Evolutionary conservation across 2,797 vertebrate species (phyloP).

Genomic region (Microcaecilia unicolor): DNA sequence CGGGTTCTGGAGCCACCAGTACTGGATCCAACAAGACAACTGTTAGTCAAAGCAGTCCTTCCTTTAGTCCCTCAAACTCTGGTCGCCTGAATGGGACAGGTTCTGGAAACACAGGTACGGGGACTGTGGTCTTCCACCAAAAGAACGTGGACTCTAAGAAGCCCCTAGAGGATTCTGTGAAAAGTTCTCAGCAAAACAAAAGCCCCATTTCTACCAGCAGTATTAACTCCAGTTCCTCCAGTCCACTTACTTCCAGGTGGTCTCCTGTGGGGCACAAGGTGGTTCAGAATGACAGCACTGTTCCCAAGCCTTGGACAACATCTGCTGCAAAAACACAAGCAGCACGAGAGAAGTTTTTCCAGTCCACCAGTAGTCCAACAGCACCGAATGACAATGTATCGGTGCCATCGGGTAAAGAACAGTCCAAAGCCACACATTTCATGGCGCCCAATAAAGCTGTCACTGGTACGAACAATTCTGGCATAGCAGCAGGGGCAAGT

Average conservation of each 20-base stretch:
- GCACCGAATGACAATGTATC: slow-evolving; percentile 1
- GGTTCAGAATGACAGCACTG: slow-evolving; percentile 10
- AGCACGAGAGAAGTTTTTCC: slow-evolving; percentile 76
- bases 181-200: slow-evolving; percentile 5
- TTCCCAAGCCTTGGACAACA: slow-evolving; percentile 47
- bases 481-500: not conserved
- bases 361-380: slow-evolving; percentile 4
- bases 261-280: slow-evolving; percentile 23
- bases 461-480: not conserved
- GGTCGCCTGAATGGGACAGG: no score
- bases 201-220: slow-evolving; percentile 4
- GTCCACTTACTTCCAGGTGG: slow-evolving; percentile 33
- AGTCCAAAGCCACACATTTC: not conserved
- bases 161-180: slow-evolving; percentile 6
- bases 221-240: slow-evolving; percentile 7
- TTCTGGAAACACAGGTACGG: not conserved
- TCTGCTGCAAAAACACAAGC: slow-evolving; percentile 68
- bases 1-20: not conserved
- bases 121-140: not conserved
- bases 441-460: slow-evolving; percentile 5
- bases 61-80: not conserved
- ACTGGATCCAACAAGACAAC: not conserved
- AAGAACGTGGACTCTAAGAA: slow-evolving; percentile 24
- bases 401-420: slow-evolving; percentile 4
- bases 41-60: not conserved